A percentile compares a stretch with the other conserved stretches of the same genome.
Conservation (phyloP, 2,797 vertebrate genomes). For the Urocyon cinereoargenteus region DNA sequence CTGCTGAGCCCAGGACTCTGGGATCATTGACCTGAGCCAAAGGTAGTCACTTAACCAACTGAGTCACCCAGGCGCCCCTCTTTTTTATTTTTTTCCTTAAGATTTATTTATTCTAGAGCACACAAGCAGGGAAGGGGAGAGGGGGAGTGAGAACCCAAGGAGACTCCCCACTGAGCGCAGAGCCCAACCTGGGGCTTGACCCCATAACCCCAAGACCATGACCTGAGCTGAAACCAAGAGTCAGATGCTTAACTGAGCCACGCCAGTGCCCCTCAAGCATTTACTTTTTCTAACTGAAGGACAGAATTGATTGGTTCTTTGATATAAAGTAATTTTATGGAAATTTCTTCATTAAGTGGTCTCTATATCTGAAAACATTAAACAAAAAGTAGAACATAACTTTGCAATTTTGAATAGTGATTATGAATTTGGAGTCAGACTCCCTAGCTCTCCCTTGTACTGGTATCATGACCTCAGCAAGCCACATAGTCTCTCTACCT, state of each 20-base stretch:
- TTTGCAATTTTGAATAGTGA: not conserved
- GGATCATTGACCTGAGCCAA: too few relatives aligned
- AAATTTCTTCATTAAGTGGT: slow-evolving; percentile 6
- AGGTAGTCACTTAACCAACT: too few relatives aligned
- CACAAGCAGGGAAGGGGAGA: not conserved
- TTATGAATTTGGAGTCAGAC: not conserved
- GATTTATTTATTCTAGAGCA: not conserved
- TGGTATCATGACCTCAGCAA: not conserved
- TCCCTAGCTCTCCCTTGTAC: not conserved
- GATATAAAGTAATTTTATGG: slow-evolving; percentile 18
- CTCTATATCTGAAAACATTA: not conserved
- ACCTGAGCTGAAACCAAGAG: not conserved
- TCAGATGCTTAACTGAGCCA: not conserved
- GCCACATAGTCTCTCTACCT: not conserved
- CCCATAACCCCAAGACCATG: not conserved
- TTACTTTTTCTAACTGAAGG: slow-evolving; percentile 25
- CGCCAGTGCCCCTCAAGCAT: not conserved
- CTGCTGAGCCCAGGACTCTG: too few relatives aligned
- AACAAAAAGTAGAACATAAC: not conserved
- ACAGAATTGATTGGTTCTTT: not conserved
- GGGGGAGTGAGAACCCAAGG: not conserved
- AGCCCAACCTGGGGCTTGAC: not conserved
- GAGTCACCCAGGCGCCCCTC: not conserved
- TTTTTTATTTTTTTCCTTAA: not conserved
- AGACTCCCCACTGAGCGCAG: not conserved